Evolutionary conservation across 2,888 invertebrate genomes (phyloP).

Genomic region (Ochropleura plecta): DNA sequence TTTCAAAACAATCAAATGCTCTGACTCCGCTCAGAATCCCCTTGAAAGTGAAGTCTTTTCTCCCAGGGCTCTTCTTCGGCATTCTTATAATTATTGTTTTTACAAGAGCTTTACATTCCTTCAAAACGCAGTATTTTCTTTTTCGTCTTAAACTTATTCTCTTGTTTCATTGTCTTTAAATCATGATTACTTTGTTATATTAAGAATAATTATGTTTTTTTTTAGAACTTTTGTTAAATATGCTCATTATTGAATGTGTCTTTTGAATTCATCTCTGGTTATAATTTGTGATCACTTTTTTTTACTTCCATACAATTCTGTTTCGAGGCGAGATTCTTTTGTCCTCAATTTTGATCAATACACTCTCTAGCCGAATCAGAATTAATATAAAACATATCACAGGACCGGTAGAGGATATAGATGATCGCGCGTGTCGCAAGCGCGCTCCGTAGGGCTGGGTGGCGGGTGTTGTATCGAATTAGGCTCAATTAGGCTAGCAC

Average conservation of each 20-base stretch:
- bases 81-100: neutral
- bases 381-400: conserved; percentile 14
- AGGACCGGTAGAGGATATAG: conserved; percentile 60
- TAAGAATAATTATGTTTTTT: neutral
- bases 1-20: neutral
- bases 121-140: neutral
- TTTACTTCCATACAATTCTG: neutral
- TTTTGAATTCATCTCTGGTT: neutral
- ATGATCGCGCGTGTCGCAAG: conserved; percentile 56
- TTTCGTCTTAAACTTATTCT: neutral
- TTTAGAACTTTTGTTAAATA: neutral
- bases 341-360: neutral
- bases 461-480: conserved; percentile 67
- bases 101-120: neutral
- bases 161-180: neutral
- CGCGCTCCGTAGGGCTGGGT: conserved; percentile 60
- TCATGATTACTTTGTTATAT: neutral
- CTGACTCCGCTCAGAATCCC: neutral
- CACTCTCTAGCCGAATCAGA: conserved; percentile 1
- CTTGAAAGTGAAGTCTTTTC: neutral
- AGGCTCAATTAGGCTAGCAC: conserved; percentile 73
- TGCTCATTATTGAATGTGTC: neutral
- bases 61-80: neutral
- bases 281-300: neutral
- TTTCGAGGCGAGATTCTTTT: neutral